These are phyloP conservation scores for Halichondria panicea DNA, from an alignment of 37 sponge, comb jelly and placozoan genomes.

Conservation along the genomic window DNA sequence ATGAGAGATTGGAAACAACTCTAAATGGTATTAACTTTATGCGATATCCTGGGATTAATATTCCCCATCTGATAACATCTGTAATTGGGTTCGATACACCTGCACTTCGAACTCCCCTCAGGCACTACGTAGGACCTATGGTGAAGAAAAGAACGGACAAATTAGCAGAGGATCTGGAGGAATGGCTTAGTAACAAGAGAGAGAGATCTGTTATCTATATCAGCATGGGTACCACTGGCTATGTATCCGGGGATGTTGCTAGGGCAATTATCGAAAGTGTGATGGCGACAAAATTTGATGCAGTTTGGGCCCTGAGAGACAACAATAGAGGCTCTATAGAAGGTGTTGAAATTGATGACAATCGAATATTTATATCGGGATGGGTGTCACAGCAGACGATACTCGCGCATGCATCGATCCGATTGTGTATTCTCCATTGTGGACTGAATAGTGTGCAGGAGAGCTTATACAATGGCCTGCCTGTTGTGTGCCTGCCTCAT, in stretches of 20 bases:
- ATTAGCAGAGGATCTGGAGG: background rate
- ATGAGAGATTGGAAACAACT: background rate
- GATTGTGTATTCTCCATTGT: constrained; percentile 46
- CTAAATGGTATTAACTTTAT: background rate
- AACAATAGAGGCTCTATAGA: constrained; percentile 18
- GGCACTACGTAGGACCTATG: constrained; percentile 6
- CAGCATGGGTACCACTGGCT: constrained; percentile 25
- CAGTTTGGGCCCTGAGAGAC: constrained; percentile 38
- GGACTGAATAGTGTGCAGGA: constrained; percentile 34
- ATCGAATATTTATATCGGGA: constrained; percentile 22
- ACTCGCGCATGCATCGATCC: constrained; percentile 29
- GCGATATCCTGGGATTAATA: background rate
- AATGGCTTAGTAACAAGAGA: constrained; percentile 18
- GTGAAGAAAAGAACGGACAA: background rate
- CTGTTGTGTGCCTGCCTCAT: constrained; percentile 36
- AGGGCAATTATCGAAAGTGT: background rate
- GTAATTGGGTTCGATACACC: background rate
- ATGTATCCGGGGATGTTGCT: background rate
- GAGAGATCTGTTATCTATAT: constrained; percentile 20
- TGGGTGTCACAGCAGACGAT: constrained; percentile 48
- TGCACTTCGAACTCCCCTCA: background rate
- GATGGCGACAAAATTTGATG: constrained; percentile 19
- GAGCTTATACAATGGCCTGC: constrained; percentile 26
- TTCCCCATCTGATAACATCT: background rate
- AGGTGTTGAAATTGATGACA: constrained; percentile 11